Base-by-base conservation (phyloP, 2,888 invertebrate genomes). In the Ligdia adustata region DNA sequence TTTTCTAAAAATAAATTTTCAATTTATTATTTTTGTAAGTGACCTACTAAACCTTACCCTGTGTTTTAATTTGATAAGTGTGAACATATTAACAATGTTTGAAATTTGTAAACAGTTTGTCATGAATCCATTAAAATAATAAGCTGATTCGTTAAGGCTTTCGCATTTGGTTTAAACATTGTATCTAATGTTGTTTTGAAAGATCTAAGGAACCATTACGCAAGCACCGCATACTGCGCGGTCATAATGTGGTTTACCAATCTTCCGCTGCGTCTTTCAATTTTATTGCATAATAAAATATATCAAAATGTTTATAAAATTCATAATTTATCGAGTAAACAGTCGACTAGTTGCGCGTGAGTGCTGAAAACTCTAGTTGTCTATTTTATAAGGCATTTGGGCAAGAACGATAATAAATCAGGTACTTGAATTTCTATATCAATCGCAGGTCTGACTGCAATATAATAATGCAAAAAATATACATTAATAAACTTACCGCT, bases 271-370 rank as follows among this genome's bases (percentile, higher is more conserved):
- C 65, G 69, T 75, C 77, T 79, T 76, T 72, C 68, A 63, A 79
- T 81, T 82, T 86, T 82, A 85, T 79, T 66, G 69, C 52, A 66
- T 68, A 76, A 81, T 86, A 82, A 87, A 87, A 84, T 79, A 76
- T 78, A 84, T 80, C 63, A 74, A 74, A 75, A 77, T 85, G 84
- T 87, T 86, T 83, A 74, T 76, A 65, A 80, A 79, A 78, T 78
- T 77, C 69, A 75, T 81, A 82, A 86, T 87, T 86, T 87, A 90
- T 86, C 47, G 72, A 58, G 67, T 85, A 86, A 89, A 86, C 78
- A 85, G 55, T 55, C 55, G 56, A 57, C 53, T 32, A 37, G 41
- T 51, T 55, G 59, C 22, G 34, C 43, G 29, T 15, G 39, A 44
- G 39, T 40, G 39, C 35, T 9, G 46, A 28, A 40, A 45, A 20